These are phyloP conservation scores for Cerastoderma edule DNA, from an alignment of 2,888 invertebrate species.

Conservation along the genomic window DNA sequence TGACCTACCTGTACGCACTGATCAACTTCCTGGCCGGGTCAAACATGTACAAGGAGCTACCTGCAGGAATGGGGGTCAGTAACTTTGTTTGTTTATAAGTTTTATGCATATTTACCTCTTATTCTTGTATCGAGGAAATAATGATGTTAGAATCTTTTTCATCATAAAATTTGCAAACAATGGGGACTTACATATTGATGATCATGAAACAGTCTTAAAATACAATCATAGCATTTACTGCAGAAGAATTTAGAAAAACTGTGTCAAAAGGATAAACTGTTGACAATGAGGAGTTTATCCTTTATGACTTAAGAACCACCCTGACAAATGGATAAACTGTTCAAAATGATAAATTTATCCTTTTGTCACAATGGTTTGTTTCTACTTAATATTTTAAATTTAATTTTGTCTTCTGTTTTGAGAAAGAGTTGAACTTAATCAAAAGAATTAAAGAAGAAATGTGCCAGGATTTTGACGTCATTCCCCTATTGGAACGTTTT, in stretches of 20 bases:
- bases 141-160: too few relatives aligned
- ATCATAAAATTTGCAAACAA: too few relatives aligned
- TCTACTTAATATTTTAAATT: too few relatives aligned
- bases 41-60: conserved; percentile 75
- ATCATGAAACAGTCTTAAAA: neutral
- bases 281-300: neutral
- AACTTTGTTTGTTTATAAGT: conserved; percentile 7
- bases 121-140: too few relatives aligned
- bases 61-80: conserved; percentile 77
- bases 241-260: neutral
- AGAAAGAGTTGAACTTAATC: too few relatives aligned
- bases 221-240: neutral
- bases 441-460: neutral
- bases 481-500: conserved; percentile 63
- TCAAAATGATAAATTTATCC: too few relatives aligned
- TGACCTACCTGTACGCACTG: conserved; percentile 89
- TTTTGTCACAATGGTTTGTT: too few relatives aligned
- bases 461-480: neutral
- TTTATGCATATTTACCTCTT: too few relatives aligned
- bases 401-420: too few relatives aligned
- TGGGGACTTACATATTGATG: neutral
- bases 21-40: conserved; percentile 86
- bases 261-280: neutral
- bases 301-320: neutral
- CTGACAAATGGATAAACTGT: neutral